Conservation (phyloP, 2,113 vertebrate species). For the Choloepus hoffmanni region DNA sequence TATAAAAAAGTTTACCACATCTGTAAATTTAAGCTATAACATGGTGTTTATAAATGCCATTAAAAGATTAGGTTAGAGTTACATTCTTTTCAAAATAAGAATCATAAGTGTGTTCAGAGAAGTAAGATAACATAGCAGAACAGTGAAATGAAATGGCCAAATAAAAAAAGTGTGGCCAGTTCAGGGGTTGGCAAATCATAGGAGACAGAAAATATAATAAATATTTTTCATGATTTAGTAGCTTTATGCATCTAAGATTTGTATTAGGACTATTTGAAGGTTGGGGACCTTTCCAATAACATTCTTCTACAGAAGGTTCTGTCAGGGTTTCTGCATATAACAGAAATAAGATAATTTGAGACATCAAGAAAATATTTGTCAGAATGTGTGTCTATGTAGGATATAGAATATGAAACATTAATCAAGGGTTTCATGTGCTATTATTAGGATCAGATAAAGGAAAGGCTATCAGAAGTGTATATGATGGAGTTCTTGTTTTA, state of each 20-base stretch:
- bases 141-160: neutral
- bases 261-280: neutral
- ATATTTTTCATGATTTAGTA: neutral
- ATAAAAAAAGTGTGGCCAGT: neutral
- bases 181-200: neutral
- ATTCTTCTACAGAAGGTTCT: neutral
- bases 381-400: rapidly evolving
- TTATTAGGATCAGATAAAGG: neutral
- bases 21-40: neutral
- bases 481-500: neutral
- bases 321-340: neutral
- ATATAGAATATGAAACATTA: neutral
- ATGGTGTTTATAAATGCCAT: neutral
- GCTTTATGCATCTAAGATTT: neutral
- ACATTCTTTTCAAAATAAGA: slow-evolving; percentile 35
- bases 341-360: neutral
- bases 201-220: neutral
- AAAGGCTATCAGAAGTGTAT: neutral
- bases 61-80: neutral
- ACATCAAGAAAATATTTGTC: neutral
- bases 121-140: slow-evolving; percentile 12
- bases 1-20: neutral
- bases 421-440: neutral
- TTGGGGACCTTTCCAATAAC: neutral
- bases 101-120: slow-evolving; percentile 29